phyloP scores from a whole-genome alignment of 1,140 invertebrate species.

The Augochlora pura region DNA sequence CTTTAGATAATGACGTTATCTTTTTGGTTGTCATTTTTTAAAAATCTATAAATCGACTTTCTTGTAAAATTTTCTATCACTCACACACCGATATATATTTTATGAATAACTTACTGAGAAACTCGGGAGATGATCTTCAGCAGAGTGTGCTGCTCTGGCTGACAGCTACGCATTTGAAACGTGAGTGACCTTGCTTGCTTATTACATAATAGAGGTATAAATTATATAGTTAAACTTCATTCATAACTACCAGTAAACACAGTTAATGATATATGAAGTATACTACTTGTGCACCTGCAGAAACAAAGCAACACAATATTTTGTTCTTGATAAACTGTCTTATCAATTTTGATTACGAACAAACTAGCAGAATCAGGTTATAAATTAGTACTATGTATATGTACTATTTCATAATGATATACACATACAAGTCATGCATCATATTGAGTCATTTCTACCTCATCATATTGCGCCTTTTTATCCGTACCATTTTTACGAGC shows the following conservation, averaged over 20 bases:
- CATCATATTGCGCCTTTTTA: too few relatives aligned
- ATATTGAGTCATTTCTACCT: too few relatives aligned
- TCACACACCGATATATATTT: neutral
- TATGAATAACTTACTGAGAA: neutral
- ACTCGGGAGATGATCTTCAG: neutral
- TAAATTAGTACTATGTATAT: too few relatives aligned
- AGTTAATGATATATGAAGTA: neutral
- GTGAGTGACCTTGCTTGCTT: slow-evolving; percentile 61
- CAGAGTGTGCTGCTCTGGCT: slow-evolving; percentile 20
- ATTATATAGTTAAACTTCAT: slow-evolving; percentile 9
- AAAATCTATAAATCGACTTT: neutral
- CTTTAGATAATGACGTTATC: slow-evolving; percentile 62
- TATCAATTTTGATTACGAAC: neutral
- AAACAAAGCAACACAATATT: neutral
- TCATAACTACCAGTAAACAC: slow-evolving; percentile 13
- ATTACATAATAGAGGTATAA: slow-evolving; percentile 56
- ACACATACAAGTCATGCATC: too few relatives aligned
- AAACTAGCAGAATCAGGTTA: too few relatives aligned
- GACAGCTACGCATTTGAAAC: slow-evolving; percentile 48
- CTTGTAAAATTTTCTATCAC: neutral
- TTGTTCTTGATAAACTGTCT: neutral
- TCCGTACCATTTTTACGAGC: too few relatives aligned
- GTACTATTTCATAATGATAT: too few relatives aligned
- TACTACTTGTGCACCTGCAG: neutral
- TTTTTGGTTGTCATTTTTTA: slow-evolving; percentile 58